Percentiles rank a stretch among this genome's conserved stretches.
Evolutionary conservation across 1,140 invertebrate genomes (phyloP).

Genomic region (Ostrea denselamellosa): DNA sequence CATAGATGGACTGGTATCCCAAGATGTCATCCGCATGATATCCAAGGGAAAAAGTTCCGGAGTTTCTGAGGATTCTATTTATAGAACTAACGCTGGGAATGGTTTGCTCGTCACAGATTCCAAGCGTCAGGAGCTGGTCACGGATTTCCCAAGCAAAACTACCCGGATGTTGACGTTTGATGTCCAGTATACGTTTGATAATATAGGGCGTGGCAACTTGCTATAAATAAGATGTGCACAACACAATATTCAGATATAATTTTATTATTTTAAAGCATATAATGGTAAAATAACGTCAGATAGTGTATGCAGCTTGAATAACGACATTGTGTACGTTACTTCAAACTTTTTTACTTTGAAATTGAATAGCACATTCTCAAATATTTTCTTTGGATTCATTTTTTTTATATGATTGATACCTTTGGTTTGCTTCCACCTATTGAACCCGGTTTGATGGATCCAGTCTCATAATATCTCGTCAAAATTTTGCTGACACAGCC

Average conservation of each 20-base stretch:
- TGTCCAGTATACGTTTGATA: slow-evolving; percentile 97
- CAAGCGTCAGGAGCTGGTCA: slow-evolving; percentile 95
- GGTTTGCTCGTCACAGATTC: slow-evolving; percentile 98
- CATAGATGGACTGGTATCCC: slow-evolving; percentile 44
- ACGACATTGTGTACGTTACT: neutral
- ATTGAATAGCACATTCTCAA: too few relatives aligned
- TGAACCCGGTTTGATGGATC: slow-evolving; percentile 97
- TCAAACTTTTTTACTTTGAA: neutral
- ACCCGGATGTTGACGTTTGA: slow-evolving; percentile 98
- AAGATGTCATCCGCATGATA: slow-evolving; percentile 48
- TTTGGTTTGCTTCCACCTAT: slow-evolving; percentile 99
- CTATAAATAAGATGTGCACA: slow-evolving; percentile 74
- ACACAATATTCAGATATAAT: slow-evolving; percentile 12
- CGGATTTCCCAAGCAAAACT: slow-evolving; percentile 99
- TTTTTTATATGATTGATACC: slow-evolving; percentile 52
- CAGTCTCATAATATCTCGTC: slow-evolving; percentile 95
- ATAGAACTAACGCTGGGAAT: slow-evolving; percentile 99
- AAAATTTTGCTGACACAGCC: slow-evolving; percentile 98
- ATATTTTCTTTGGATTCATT: too few relatives aligned
- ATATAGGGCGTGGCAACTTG: slow-evolving; percentile 99
- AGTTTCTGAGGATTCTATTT: slow-evolving; percentile 92
- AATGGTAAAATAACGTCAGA: too few relatives aligned
- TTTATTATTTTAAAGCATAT: neutral
- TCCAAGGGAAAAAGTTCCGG: slow-evolving; percentile 58
- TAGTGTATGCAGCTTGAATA: neutral